These are phyloP conservation scores for Intellagama lesueurii DNA, from an alignment of 2,797 vertebrate genomes.

Conservation along the genomic window DNA sequence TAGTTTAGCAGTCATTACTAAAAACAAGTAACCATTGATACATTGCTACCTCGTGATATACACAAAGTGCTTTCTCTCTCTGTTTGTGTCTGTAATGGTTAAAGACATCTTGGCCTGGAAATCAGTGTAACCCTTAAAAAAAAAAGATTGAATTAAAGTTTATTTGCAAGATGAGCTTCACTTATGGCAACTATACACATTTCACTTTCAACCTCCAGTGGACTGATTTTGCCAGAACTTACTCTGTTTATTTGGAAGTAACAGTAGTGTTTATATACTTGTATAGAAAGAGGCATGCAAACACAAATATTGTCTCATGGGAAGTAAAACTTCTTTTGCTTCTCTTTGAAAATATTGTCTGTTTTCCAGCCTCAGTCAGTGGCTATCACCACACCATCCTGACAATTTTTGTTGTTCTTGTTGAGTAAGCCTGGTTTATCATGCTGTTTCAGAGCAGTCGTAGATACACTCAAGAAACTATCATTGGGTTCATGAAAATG, in stretches of 20 bases:
- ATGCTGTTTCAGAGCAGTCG: fast-evolving
- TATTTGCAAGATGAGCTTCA: background rate
- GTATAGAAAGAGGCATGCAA: background rate
- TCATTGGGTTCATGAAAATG: background rate
- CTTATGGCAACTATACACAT: background rate
- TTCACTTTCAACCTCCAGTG: background rate
- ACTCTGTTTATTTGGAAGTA: background rate
- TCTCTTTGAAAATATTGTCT: background rate
- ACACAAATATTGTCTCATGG: background rate
- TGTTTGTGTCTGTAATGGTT: background rate
- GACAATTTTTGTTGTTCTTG: background rate
- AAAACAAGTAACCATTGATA: background rate
- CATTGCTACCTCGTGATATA: background rate
- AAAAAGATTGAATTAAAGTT: background rate
- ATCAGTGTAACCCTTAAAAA: background rate
- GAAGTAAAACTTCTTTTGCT: background rate
- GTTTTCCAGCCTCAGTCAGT: background rate
- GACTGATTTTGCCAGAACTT: background rate
- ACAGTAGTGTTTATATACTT: too few relatives aligned
- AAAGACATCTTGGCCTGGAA: background rate
- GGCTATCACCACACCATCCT: background rate
- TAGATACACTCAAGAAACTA: background rate
- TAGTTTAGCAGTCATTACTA: background rate
- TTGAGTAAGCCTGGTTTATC: background rate
- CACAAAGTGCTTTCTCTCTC: background rate